Evolutionary conservation across 2,797 vertebrate species (phyloP), one percentile per base, ranked within the genome.

Genomic region (Lagocephalus sceleratus): DNA sequence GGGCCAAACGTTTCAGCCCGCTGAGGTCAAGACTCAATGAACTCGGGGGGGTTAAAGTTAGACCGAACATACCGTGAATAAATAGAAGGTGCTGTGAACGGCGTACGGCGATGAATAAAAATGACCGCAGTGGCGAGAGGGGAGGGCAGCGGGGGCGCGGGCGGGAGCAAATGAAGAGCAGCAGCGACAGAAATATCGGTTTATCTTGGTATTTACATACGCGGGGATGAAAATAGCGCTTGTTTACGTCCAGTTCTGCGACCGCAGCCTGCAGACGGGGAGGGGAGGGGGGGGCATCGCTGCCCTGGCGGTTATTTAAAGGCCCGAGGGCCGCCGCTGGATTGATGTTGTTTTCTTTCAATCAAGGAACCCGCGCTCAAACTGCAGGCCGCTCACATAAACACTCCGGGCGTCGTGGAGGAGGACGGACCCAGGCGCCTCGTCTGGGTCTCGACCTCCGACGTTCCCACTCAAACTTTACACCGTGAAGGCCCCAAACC

Each of bases 281-380:
- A 61, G 25, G 51, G 57, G 45, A 68, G 58, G 26, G 41, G 66
- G 49, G 21, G 55, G 65, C 61, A 57, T 70, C 72, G 76, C 42
- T 47, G 55, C 47, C 78, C 68, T 75, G 65, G 53, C 39, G 67
- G 79, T 85, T 87, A 81, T 88, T 87, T 86, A 76, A 84, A 82
- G 72, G 80, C 76, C 76, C 76, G 44, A 60, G 73, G 77, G 76
- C 56, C 78, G 63, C 56, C 3, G 69, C 60, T 62, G 80, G 85
- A 90, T 88, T 86, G 78, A 89, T 89, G 81, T 85, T 89, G 87
- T 88, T 90, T 90, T 89, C 79, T 78, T 90, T 85, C 83, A 87
- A 86, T 87, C 86, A 82, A 68, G 73, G 60, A 58, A 67, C 62
- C 25, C 60, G 66, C 55, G 48, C 69, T 72, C 63, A 43, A 14